phyloP scores from a whole-genome alignment of 2,113 vertebrate species.

The Oophaga pumilio region DNA sequence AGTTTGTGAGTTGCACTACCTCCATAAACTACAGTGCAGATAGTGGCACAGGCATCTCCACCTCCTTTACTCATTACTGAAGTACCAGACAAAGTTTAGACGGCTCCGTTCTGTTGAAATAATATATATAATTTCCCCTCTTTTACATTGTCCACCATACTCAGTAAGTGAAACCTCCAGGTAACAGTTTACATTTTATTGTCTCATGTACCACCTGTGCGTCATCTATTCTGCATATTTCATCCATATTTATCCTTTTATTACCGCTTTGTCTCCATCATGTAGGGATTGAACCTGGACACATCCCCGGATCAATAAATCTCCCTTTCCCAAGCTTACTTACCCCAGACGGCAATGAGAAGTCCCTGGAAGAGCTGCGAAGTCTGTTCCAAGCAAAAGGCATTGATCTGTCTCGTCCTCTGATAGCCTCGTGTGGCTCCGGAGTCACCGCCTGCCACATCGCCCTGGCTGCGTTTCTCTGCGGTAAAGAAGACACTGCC shows the following conservation, averaged over 20 bases:
- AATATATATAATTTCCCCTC: too few species aligned
- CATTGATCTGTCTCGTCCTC: slow-evolving; percentile 77
- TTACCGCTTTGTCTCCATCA: background rate
- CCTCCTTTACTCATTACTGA: too few species aligned
- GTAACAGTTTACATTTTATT: too few species aligned
- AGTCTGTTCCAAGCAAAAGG: slow-evolving; percentile 79
- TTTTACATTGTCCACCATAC: too few species aligned
- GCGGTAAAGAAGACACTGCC: slow-evolving; percentile 79
- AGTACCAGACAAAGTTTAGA: too few species aligned
- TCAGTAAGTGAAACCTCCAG: too few species aligned
- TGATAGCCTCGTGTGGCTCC: slow-evolving; percentile 88
- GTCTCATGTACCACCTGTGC: too few species aligned
- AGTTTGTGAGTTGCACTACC: too few species aligned
- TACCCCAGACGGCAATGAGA: slow-evolving; percentile 79
- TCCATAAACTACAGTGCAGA: too few species aligned
- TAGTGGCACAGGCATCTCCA: too few species aligned
- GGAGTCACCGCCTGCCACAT: slow-evolving; percentile 91
- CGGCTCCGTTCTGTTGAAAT: too few species aligned
- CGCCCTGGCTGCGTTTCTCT: slow-evolving; percentile 83
- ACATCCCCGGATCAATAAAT: slow-evolving; percentile 82
- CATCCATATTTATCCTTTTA: background rate
- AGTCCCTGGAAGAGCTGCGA: slow-evolving; percentile 74
- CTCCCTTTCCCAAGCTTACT: slow-evolving; percentile 88
- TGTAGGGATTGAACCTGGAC: slow-evolving; percentile 86
- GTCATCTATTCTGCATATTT: background rate